phyloP scores from a whole-genome alignment of 1,140 invertebrate genomes.

The Drosophila baimaii region DNA sequence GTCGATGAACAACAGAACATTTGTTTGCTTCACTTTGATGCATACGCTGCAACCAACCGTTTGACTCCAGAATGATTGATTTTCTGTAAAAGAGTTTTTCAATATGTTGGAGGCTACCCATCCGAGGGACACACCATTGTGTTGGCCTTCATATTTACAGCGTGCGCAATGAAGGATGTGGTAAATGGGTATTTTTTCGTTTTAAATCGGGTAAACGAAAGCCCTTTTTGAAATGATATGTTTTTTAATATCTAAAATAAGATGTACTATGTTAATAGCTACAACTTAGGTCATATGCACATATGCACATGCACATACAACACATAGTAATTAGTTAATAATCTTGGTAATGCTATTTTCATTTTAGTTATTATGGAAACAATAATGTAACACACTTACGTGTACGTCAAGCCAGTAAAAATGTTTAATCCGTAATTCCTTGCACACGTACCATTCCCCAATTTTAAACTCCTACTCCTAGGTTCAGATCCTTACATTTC shows the following conservation, averaged over 20 bases:
- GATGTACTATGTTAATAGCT: background rate
- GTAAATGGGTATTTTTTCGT: slow-evolving; percentile 5
- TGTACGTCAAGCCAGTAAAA: background rate
- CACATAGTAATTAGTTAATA: background rate
- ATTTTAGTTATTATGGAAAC: background rate
- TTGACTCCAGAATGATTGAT: slow-evolving; percentile 63
- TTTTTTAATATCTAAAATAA: background rate
- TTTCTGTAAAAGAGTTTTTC: slow-evolving; percentile 61
- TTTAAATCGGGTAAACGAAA: background rate
- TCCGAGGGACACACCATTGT: slow-evolving; percentile 22
- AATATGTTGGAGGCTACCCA: slow-evolving; percentile 19
- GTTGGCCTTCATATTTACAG: slow-evolving; percentile 30
- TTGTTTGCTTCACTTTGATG: slow-evolving; percentile 63
- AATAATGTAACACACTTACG: background rate
- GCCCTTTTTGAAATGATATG: background rate
- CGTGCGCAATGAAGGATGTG: background rate
- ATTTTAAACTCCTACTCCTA: slow-evolving; percentile 39
- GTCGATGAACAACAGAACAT: slow-evolving; percentile 6
- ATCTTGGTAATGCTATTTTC: background rate
- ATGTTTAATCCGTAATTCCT: slow-evolving; percentile 11
- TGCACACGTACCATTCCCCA: slow-evolving; percentile 55
- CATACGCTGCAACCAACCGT: slow-evolving; percentile 40
- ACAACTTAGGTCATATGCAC: background rate
- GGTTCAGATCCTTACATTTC: slow-evolving; percentile 20
- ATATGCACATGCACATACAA: background rate